Conservation (phyloP, 2,888 invertebrate species). For the Pyrrhia umbra region DNA sequence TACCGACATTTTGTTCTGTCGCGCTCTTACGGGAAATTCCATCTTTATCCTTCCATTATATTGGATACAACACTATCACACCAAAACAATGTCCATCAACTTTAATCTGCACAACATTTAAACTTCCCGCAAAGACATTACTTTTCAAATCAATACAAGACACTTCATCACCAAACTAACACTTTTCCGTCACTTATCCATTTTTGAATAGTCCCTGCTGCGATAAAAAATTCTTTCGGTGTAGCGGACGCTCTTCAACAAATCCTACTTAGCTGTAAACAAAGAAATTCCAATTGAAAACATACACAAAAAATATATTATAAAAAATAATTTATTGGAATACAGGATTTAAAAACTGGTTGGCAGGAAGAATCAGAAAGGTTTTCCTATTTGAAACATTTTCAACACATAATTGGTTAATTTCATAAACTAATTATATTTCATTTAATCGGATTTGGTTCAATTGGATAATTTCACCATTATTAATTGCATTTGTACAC, state of each 20-base stretch:
- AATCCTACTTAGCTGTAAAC: constrained; percentile 85
- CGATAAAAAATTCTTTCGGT: constrained; percentile 89
- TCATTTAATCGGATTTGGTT: too few relatives aligned
- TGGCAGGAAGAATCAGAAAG: too few relatives aligned
- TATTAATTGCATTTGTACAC: too few relatives aligned
- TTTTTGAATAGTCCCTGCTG: constrained; percentile 86
- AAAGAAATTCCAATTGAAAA: constrained; percentile 54
- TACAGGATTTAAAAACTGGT: too few relatives aligned
- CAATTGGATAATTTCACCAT: too few relatives aligned
- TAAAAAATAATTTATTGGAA: too few relatives aligned
- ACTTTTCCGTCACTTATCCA: constrained; percentile 87
- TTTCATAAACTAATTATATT: too few relatives aligned
- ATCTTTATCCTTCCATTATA: constrained; percentile 85
- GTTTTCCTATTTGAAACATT: too few relatives aligned
- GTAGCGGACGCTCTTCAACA: constrained; percentile 74
- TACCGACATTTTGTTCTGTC: constrained; percentile 76
- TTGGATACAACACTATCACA: constrained; percentile 90
- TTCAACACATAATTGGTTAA: too few relatives aligned
- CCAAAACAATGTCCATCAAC: constrained; percentile 87
- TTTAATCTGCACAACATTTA: constrained; percentile 74
- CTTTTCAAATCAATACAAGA: constrained; percentile 77
- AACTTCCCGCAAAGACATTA: constrained; percentile 81
- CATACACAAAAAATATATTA: neutral
- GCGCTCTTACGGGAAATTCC: constrained; percentile 84
- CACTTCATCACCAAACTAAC: constrained; percentile 84